Base-by-base conservation (phyloP, 1,140 invertebrate species). In the Cherax destructor region DNA sequence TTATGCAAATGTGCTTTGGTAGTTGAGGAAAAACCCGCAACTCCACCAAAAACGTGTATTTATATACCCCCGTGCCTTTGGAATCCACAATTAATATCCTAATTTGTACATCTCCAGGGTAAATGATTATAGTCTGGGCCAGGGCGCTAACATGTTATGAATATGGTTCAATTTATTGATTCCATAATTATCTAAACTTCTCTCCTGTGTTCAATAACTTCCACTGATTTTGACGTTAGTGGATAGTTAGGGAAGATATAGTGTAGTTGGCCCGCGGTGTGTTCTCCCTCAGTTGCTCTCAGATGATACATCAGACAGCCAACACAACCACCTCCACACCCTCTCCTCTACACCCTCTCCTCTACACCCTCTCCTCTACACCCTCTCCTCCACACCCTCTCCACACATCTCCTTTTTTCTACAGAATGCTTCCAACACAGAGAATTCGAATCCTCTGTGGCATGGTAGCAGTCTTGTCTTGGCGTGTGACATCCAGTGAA, bases 151-250 rank as follows among this genome's bases (percentile, higher is more conserved):
- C 69, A 74, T 74, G 69, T 30, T 74, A 74, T 74, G 69, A 10
- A 24, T 30, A 74, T 24, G 24, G 16, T 74, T 24, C 21, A 30
- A 74, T 74, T 30, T 74, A 74, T 74, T 10, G 24, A 10, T 74
- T 24, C n/a, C 69, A 30, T 74, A 74, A 74, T 74, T 74, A 74
- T 74, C 21, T 1, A 21, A 74, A 24, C 30, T 74, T 21, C 69
- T 74, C 24, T 74, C 69, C 30, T 74, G n/a, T 74, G n/a, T 74
- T 74, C 69, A 74, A 74, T 74, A 74, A 74, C 11, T 74, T 30
- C 21, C n/a, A 30, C 69, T 74, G 5, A 74, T 30, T 30, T 74
- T 30, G 69, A 74, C 69, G 11, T 30, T 30, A 74, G 21, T 24
- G 24, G 69, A 74, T 74, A 74, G 69, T 74, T 74, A 74, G 11